phyloP scores from a whole-genome alignment of 2,888 invertebrate species.

The Cosmorhoe ocellata region DNA sequence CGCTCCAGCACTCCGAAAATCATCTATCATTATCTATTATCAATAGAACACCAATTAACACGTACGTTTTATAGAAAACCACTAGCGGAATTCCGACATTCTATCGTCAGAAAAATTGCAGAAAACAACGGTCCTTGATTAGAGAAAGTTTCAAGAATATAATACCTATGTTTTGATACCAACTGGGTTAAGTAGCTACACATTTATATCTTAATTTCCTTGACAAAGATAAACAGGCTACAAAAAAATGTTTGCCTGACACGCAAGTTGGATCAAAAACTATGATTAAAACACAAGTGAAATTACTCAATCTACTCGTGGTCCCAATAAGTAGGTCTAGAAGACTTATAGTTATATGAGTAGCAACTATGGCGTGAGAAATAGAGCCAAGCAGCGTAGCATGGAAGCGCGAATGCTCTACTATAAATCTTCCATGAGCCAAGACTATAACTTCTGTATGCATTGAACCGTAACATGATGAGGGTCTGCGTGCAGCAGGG shows the following conservation, averaged over 20 bases:
- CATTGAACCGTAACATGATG: conserved; percentile 9
- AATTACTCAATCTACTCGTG: background rate
- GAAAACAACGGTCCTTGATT: conserved; percentile 36
- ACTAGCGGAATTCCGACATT: conserved; percentile 11
- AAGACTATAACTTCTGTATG: background rate
- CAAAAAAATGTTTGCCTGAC: conserved; percentile 5
- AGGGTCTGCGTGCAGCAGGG: background rate
- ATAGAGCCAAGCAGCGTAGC: background rate
- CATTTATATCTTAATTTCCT: conserved; percentile 29
- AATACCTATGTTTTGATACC: conserved; percentile 31
- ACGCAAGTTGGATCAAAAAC: conserved; percentile 8
- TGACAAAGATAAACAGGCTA: conserved; percentile 27
- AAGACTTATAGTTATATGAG: background rate
- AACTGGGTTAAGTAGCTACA: conserved; percentile 33
- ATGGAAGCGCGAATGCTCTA: background rate
- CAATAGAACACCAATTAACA: conserved; percentile 23
- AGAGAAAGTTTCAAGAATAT: conserved; percentile 32
- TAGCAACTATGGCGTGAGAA: conserved; percentile 2
- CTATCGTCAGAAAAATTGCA: conserved; percentile 25
- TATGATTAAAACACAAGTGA: conserved; percentile 7
- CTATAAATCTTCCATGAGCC: conserved; percentile 6
- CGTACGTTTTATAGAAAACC: conserved; percentile 9
- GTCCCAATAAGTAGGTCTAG: background rate
- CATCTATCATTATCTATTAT: conserved; percentile 12
- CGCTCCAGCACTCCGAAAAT: conserved; percentile 7